A percentile compares a stretch with the other conserved stretches of the same genome.
Evolutionary conservation across 2,888 invertebrate species (phyloP).

Genomic region (Tineola bisselliella): DNA sequence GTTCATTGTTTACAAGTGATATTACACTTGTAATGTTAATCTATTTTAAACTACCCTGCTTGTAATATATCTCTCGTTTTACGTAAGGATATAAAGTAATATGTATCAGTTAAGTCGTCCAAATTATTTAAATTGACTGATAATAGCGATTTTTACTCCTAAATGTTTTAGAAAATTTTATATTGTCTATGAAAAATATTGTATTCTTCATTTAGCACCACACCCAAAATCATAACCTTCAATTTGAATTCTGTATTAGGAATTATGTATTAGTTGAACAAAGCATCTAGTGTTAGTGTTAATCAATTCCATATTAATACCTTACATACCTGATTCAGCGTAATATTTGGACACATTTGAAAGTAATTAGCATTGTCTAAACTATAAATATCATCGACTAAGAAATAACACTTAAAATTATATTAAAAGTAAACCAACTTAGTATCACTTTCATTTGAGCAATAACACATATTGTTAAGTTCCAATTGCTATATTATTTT

Average conservation of each 20-base stretch:
- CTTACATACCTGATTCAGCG: not conserved
- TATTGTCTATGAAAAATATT: constrained; percentile 54
- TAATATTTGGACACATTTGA: not conserved
- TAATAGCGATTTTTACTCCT: constrained; percentile 32
- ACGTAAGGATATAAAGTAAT: not conserved
- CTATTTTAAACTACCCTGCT: not conserved
- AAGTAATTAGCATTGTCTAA: not conserved
- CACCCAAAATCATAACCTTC: constrained; percentile 19
- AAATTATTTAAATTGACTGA: constrained; percentile 9
- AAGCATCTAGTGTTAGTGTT: not conserved
- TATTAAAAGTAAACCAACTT: constrained; percentile 5
- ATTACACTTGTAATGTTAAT: not conserved
- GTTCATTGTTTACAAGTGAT: not conserved
- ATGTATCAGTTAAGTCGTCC: not conserved
- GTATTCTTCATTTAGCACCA: constrained; percentile 51
- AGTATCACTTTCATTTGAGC: constrained; percentile 38
- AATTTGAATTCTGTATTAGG: not conserved
- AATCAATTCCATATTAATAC: not conserved
- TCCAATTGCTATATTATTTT: not conserved
- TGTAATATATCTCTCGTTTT: constrained; percentile 4
- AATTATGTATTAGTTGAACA: constrained; percentile 15
- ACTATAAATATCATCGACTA: not conserved
- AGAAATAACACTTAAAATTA: constrained; percentile 2
- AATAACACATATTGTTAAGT: constrained; percentile 18
- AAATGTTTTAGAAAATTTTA: constrained; percentile 27